phyloP scores from a whole-genome alignment of 2,113 vertebrate genomes.

The Chloropsis hardwickii region DNA sequence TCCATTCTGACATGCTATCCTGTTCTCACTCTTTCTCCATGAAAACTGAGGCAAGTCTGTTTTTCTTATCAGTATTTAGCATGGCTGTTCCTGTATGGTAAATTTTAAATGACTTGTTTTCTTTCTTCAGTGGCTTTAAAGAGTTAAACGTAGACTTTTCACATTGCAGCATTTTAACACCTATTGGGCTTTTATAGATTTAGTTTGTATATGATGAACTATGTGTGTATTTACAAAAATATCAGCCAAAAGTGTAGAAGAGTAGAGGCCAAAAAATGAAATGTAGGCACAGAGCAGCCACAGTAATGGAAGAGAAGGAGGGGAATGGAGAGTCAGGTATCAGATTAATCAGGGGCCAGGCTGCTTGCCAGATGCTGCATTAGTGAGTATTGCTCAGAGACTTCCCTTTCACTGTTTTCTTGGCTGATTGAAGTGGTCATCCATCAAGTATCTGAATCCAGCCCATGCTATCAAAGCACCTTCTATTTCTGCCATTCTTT shows the following conservation, averaged over 20 bases:
- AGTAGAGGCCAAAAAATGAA: not conserved
- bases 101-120: not conserved
- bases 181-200: not conserved
- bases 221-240: not conserved
- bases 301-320: not conserved
- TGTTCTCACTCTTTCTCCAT: not conserved
- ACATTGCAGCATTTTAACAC: not conserved
- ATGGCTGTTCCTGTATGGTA: not conserved
- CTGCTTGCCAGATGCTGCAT: conserved; percentile 74
- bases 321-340: conserved; percentile 44
- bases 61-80: conserved; percentile 3
- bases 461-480: not conserved
- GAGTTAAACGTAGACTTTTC: not conserved
- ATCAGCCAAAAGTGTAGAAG: not conserved
- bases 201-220: not conserved
- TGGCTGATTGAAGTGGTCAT: conserved; percentile 40
- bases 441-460: conserved; percentile 42
- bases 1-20: not conserved
- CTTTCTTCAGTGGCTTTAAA: not conserved
- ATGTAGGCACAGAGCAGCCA: conserved; percentile 7
- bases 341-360: conserved; percentile 71
- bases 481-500: not conserved
- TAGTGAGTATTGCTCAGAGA: conserved; percentile 50
- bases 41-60: not conserved
- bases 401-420: conserved; percentile 57